A percentile compares a stretch with the other conserved stretches of the same genome.
Conservation (phyloP, 1,140 invertebrate species). For the Venturia canescens region DNA sequence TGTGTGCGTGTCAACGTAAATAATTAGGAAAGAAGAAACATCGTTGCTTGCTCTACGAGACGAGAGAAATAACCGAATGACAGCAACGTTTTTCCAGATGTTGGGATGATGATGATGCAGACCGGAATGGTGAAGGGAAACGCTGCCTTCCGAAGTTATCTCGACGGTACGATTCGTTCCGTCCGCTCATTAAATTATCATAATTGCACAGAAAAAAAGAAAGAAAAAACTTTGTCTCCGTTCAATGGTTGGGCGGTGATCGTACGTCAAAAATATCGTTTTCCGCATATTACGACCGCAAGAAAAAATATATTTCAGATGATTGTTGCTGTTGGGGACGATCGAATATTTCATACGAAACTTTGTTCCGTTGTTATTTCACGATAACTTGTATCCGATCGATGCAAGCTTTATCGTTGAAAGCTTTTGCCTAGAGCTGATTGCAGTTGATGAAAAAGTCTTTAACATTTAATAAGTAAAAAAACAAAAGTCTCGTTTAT, state of each 20-base stretch:
- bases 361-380: slow-evolving; percentile 7
- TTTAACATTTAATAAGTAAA: neutral
- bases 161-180: slow-evolving; percentile 84
- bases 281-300: neutral
- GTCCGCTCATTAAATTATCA: slow-evolving; percentile 63
- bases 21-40: neutral
- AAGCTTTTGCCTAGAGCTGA: slow-evolving; percentile 59
- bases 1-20: too few relatives aligned
- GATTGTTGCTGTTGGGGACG: slow-evolving; percentile 5
- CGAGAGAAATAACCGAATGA: slow-evolving; percentile 44
- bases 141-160: slow-evolving; percentile 85
- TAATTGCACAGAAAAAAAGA: slow-evolving; percentile 23
- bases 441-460: slow-evolving; percentile 40
- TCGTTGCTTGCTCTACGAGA: neutral
- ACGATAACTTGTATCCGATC: neutral
- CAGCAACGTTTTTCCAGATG: slow-evolving; percentile 87
- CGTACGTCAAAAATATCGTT: too few relatives aligned
- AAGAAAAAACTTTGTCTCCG: neutral
- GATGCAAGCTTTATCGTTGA: slow-evolving; percentile 49
- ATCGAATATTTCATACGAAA: neutral
- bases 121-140: slow-evolving; percentile 93
- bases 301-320: slow-evolving; percentile 12
- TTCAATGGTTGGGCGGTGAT: too few relatives aligned
- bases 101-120: slow-evolving; percentile 96
- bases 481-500: slow-evolving; percentile 20